These are phyloP conservation scores for Papilio helenus DNA, from an alignment of 1,140 invertebrate species.

Conservation along the genomic window DNA sequence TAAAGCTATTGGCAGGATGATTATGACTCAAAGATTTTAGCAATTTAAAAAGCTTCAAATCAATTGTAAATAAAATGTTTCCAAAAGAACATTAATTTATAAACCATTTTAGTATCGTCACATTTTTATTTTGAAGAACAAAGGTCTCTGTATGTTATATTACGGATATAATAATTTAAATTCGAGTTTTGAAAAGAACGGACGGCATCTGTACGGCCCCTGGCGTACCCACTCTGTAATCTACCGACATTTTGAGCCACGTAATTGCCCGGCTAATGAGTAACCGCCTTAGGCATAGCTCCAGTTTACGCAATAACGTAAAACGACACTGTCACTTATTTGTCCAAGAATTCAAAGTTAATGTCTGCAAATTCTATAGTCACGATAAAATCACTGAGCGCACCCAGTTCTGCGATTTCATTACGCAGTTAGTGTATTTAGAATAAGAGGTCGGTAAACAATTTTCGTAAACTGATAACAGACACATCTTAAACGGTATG, in stretches of 20 bases:
- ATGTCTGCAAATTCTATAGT: conserved; percentile 15
- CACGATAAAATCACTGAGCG: conserved; percentile 32
- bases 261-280: conserved; percentile 75
- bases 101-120: not conserved
- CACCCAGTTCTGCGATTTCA: not conserved
- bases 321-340: conserved; percentile 67
- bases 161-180: conserved; percentile 47
- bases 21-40: not conserved
- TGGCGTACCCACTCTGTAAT: conserved; percentile 66
- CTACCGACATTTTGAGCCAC: conserved; percentile 71
- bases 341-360: conserved; percentile 5
- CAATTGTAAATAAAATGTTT: not conserved
- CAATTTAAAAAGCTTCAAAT: not conserved
- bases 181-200: conserved; percentile 55
- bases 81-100: not conserved
- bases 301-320: conserved; percentile 69
- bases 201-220: conserved; percentile 64
- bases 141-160: conserved; percentile 39
- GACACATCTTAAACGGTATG: not conserved
- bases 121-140: conserved; percentile 37
- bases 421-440: not conserved
- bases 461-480: not conserved
- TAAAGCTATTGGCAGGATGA: not conserved
- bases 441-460: not conserved
- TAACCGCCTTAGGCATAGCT: conserved; percentile 62